Evolutionary conservation across 1,140 invertebrate genomes (phyloP), one percentile per base, ranked within the genome.

Genomic region (Drosophila hydei): DNA sequence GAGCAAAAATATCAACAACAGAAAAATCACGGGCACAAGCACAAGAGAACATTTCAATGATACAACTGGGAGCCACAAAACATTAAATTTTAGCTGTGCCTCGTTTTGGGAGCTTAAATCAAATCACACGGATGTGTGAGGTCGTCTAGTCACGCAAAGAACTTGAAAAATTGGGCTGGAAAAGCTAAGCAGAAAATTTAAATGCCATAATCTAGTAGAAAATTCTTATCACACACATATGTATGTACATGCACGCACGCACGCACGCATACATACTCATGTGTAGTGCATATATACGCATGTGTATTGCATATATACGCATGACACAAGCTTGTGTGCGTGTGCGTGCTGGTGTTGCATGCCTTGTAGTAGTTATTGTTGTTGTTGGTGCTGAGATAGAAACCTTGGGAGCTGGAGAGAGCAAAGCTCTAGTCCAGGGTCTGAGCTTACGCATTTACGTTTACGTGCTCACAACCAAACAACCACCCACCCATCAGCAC

Each of bases 401-500:
- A 72, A 67, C 62, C 62, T 59, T 51, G 45, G 45, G 55, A 52
- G 40, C 19, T 47, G 50, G 33, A 62, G 60, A 61, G 55, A 59
- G 54, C 48, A 36, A 67, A 72, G 62, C 62, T 67, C 62, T 52
- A 72, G 62, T 40, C 62, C 69, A 59, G 69, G 62, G 62, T 72
- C 63, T 59, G 58, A 83, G 79, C 75, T 79, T 83, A 83, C 79
- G 79, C 79, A 84, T 83, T 84, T 83, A 84, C 79, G 75, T 81
- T 72, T 77, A 80, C 73, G 59, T 78, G 43, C 56, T 51, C 71
- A 67, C 56, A 56, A 48, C 63, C 18, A 55, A 12, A 19, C 72
- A 52, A 21, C 65, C 33, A 50, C 30, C 38, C 47, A 18, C 38
- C 60, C 36, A 47, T 11, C 30, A 30, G 50, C 62, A 48, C 25